Percentiles rank a stretch among this genome's conserved stretches.
These are phyloP conservation scores for Hydractinia echinata DNA, from an alignment of 30 jellyfish, hydroid and myxozoan genomes.

Conservation along the genomic window DNA sequence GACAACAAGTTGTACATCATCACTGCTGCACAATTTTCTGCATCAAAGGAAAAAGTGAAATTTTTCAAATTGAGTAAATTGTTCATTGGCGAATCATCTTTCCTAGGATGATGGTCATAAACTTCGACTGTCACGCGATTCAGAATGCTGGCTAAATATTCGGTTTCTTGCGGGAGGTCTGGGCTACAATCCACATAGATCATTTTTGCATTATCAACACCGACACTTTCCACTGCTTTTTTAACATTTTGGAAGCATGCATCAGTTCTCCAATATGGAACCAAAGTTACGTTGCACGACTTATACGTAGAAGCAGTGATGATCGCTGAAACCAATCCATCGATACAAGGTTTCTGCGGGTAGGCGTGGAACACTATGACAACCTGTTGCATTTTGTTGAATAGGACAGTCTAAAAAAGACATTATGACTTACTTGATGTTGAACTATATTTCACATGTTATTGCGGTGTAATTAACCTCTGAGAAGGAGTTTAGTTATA, in stretches of 20 bases:
- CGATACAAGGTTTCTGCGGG: conserved; percentile 25
- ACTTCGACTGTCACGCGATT: background rate
- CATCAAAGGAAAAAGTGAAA: conserved; percentile 12
- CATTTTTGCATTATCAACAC: background rate
- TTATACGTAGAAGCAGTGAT: conserved; percentile 3
- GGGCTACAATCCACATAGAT: conserved; percentile 35
- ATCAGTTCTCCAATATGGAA: conserved; percentile 34
- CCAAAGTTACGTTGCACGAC: background rate
- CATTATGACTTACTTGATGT: too few species aligned
- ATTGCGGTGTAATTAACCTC: too few species aligned
- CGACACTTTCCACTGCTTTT: background rate
- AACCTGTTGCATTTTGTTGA: background rate
- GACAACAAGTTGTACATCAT: conserved; percentile 21
- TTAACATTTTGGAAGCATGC: conserved; percentile 18
- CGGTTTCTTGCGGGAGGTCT: conserved; percentile 22
- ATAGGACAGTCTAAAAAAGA: too few species aligned
- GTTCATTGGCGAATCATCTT: conserved; percentile 20
- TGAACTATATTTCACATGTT: too few species aligned
- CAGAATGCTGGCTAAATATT: background rate
- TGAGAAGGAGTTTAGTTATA: too few species aligned
- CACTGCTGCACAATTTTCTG: conserved; percentile 19
- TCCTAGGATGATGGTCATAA: conserved; percentile 21
- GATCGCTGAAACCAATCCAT: conserved; percentile 30
- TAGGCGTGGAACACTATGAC: conserved; percentile 28
- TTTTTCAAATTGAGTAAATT: background rate